phyloP scores from a whole-genome alignment of 1,140 invertebrate species.

The Drosophila sp. region DNA sequence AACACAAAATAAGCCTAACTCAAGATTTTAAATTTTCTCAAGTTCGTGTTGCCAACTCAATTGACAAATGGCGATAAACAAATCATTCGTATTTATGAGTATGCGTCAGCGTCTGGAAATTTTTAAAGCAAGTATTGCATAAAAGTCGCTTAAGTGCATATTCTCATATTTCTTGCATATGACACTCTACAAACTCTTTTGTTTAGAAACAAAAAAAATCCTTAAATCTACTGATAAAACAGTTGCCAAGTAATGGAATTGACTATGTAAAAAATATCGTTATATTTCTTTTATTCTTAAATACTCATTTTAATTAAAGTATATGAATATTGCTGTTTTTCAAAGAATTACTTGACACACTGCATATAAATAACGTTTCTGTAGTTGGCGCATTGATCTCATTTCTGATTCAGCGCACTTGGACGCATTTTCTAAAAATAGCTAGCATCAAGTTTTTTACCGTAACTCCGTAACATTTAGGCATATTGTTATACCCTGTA shows the following conservation, averaged over 20 bases:
- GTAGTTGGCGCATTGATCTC: conserved; percentile 33
- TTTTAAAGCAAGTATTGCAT: background rate
- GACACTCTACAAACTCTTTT: background rate
- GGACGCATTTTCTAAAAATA: conserved; percentile 40
- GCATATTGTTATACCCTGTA: background rate
- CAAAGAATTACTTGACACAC: too few relatives aligned
- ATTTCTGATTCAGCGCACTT: conserved; percentile 32
- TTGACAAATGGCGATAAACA: conserved; percentile 23
- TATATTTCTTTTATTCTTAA: too few relatives aligned
- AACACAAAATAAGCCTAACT: too few relatives aligned
- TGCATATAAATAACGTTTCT: background rate
- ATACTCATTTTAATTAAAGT: too few relatives aligned
- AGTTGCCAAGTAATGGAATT: too few relatives aligned
- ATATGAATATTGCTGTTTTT: too few relatives aligned
- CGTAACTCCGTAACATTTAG: conserved; percentile 44
- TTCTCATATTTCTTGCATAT: background rate
- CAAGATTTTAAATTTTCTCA: conserved; percentile 1
- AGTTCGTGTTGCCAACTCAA: conserved; percentile 16
- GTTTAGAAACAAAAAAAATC: too few relatives aligned
- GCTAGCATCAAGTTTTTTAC: conserved; percentile 18
- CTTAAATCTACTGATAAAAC: background rate
- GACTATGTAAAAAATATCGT: too few relatives aligned
- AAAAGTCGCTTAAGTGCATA: background rate
- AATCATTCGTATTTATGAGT: background rate
- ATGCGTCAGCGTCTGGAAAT: conserved; percentile 34